A percentile compares a stretch with the other conserved stretches of the same genome.
These are phyloP conservation scores for Raja brachyura DNA, from an alignment of 2,113 vertebrate species.

Conservation along the genomic window DNA sequence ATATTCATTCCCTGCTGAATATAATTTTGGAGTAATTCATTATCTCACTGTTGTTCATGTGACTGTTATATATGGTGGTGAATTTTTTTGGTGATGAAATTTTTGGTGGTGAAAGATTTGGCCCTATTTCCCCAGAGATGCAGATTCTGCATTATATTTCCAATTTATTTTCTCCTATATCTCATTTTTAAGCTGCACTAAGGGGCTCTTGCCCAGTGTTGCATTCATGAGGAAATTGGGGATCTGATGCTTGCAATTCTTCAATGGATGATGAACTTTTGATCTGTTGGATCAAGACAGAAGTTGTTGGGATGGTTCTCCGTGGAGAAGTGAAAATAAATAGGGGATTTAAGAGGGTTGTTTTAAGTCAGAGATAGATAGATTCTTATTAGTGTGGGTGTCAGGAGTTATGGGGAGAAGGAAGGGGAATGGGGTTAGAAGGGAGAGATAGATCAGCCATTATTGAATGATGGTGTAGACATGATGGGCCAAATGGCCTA, in stretches of 20 bases:
- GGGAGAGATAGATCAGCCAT: no score
- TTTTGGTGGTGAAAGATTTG: not conserved
- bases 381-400: no score
- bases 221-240: not conserved
- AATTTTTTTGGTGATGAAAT: not conserved
- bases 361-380: not conserved
- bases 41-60: not conserved
- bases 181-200: not conserved
- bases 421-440: no score
- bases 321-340: not conserved
- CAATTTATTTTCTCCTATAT: not conserved
- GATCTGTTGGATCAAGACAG: not conserved
- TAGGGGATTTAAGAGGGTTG: not conserved
- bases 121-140: not conserved
- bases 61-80: not conserved
- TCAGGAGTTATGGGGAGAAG: no score
- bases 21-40: not conserved
- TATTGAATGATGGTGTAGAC: no score
- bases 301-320: not conserved
- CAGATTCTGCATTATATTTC: constrained; percentile 7
- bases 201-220: not conserved
- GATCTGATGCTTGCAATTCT: not conserved
- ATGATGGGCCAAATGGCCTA: no score
- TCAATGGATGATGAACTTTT: not conserved
- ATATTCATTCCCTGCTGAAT: not conserved